Evolutionary conservation across 2,113 vertebrate species (phyloP).

Genomic region (Microtus richardsoni): DNA sequence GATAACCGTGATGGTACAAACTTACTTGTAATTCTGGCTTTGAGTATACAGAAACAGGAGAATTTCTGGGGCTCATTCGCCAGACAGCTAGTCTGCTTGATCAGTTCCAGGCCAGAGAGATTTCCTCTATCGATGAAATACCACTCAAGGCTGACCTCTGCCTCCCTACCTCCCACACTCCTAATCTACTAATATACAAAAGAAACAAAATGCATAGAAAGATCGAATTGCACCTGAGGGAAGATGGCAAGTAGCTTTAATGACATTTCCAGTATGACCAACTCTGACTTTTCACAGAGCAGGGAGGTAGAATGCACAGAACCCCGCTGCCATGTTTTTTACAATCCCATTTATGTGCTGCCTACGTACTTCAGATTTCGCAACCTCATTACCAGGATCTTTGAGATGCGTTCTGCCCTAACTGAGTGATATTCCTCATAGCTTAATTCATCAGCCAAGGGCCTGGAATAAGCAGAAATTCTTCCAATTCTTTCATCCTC

Average conservation of each 20-base stretch:
- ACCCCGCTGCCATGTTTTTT: accelerated
- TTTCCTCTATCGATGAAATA: too few relatives aligned
- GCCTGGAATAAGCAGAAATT: not conserved
- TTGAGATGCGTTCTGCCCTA: not conserved
- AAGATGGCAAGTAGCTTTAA: not conserved
- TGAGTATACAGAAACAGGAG: not conserved
- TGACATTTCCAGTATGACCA: not conserved
- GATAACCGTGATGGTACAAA: too few relatives aligned
- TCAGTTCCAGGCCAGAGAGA: not conserved
- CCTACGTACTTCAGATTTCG: not conserved
- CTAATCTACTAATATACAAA: not conserved
- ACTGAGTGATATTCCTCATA: not conserved
- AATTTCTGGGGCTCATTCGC: not conserved
- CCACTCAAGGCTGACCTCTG: not conserved
- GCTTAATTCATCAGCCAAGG: not conserved
- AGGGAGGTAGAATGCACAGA: not conserved
- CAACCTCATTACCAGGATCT: not conserved
- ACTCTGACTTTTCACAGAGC: not conserved
- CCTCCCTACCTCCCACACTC: too few relatives aligned
- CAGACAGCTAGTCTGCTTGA: not conserved
- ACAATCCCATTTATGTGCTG: not conserved
- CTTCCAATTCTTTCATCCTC: not conserved
- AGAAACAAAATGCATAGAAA: too few relatives aligned
- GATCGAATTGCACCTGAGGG: not conserved
- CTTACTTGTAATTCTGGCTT: not conserved